A percentile compares a stretch with the other conserved stretches of the same genome.
Conservation (phyloP, 2,888 invertebrate species). For the Dynastes tityus region DNA sequence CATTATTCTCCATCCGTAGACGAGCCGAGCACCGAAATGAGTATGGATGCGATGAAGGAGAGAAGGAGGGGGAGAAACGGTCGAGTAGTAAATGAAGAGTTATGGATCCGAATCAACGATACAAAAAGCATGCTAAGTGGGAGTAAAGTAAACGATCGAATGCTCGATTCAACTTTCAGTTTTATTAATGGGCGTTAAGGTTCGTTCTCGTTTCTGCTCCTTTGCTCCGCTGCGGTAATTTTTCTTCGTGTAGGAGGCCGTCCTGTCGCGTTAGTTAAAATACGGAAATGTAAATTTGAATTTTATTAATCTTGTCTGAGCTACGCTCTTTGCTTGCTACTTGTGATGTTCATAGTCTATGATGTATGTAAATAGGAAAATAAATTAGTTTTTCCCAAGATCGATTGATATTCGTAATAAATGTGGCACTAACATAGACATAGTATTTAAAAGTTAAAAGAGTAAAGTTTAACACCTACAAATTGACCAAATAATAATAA, state of each 20-base stretch:
- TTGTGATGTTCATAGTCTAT: neutral
- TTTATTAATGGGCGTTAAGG: slow-evolving; percentile 45
- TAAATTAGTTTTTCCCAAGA: neutral
- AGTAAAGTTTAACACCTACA: no score
- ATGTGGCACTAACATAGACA: no score
- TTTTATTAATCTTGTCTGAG: slow-evolving; percentile 33
- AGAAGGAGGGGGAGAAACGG: neutral
- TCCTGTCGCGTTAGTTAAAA: slow-evolving; percentile 37
- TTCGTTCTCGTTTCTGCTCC: slow-evolving; percentile 27
- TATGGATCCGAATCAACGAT: slow-evolving; percentile 67
- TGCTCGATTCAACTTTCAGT: slow-evolving; percentile 46
- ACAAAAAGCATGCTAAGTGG: slow-evolving; percentile 66
- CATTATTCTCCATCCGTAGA: slow-evolving; percentile 68
- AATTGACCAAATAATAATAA: no score
- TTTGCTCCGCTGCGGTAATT: slow-evolving; percentile 29
- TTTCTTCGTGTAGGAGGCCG: slow-evolving; percentile 36
- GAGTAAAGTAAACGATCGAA: slow-evolving; percentile 43
- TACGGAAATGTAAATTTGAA: slow-evolving; percentile 40
- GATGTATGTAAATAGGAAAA: neutral
- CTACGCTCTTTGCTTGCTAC: neutral
- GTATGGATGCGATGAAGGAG: slow-evolving; percentile 57
- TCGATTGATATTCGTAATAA: no score
- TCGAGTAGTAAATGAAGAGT: slow-evolving; percentile 67
- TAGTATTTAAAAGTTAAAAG: no score
- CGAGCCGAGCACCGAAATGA: slow-evolving; percentile 56